Evolutionary conservation across 2,888 invertebrate species (phyloP).

Genomic region (Galeruca laticollis): DNA sequence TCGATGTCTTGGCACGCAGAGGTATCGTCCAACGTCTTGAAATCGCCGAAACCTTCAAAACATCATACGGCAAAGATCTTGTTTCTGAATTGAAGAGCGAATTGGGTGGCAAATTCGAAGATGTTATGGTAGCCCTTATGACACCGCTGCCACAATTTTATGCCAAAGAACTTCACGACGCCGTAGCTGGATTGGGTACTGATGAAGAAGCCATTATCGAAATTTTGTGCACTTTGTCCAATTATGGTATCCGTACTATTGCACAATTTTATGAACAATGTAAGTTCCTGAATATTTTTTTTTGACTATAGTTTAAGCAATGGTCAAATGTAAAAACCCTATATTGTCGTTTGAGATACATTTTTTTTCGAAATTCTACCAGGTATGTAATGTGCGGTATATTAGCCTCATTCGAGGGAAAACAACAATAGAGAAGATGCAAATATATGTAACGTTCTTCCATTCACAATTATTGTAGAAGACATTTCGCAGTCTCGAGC

Average conservation of each 20-base stretch:
- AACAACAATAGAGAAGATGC: too few relatives aligned
- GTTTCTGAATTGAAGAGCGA: conserved; percentile 89
- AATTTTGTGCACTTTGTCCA: conserved; percentile 91
- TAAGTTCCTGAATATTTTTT: conserved; percentile 66
- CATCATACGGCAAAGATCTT: conserved; percentile 87
- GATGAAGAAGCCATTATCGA: conserved; percentile 93
- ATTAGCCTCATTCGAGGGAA: too few relatives aligned
- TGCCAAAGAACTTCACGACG: conserved; percentile 90
- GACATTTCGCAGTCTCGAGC: too few relatives aligned
- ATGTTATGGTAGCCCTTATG: conserved; percentile 91
- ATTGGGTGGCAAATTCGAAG: conserved; percentile 89
- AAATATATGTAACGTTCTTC: too few relatives aligned
- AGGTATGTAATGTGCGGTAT: too few relatives aligned
- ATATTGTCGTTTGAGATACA: too few relatives aligned
- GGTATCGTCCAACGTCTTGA: conserved; percentile 92
- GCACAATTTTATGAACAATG: conserved; percentile 85
- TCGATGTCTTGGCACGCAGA: conserved; percentile 88
- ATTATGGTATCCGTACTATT: conserved; percentile 89
- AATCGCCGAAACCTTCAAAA: conserved; percentile 92
- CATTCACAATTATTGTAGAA: too few relatives aligned
- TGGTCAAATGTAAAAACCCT: too few relatives aligned
- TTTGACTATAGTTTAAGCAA: too few relatives aligned
- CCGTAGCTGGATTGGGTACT: conserved; percentile 88
- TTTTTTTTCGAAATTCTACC: too few relatives aligned
- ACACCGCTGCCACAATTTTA: conserved; percentile 91